Evolutionary conservation across 2,797 vertebrate species (phyloP).

Genomic region (Antennarius maculatus): DNA sequence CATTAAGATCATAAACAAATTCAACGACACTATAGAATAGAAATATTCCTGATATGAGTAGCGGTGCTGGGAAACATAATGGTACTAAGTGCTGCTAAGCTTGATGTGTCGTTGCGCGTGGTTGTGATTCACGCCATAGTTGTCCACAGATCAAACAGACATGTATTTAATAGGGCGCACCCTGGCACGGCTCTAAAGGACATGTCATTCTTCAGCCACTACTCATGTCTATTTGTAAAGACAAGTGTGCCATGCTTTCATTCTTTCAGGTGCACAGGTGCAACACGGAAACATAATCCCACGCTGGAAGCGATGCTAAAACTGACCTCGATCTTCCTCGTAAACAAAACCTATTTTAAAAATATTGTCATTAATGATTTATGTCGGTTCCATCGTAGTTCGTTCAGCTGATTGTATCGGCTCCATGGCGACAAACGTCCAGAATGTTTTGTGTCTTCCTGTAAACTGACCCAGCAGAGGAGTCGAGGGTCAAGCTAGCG

Average conservation of each 20-base stretch:
- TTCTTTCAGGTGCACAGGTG: slow-evolving; percentile 73
- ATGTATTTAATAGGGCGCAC: slow-evolving; percentile 63
- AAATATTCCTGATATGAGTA: slow-evolving; percentile 29
- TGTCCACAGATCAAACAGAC: slow-evolving; percentile 55
- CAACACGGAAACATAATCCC: slow-evolving; percentile 54
- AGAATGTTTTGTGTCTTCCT: too few species aligned
- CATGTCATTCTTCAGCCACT: slow-evolving; percentile 63
- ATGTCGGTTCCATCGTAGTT: too few species aligned
- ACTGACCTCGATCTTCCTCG: slow-evolving; percentile 27
- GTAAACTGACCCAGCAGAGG: background rate
- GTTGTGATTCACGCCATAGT: slow-evolving; percentile 68
- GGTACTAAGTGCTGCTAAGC: slow-evolving; percentile 44
- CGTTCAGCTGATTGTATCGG: too few species aligned
- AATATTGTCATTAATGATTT: background rate
- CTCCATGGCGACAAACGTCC: too few species aligned
- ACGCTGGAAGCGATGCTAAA: slow-evolving; percentile 22
- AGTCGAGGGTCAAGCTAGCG: too few species aligned
- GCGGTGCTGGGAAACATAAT: slow-evolving; percentile 29
- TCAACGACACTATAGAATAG: slow-evolving; percentile 2
- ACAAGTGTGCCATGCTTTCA: slow-evolving; percentile 68
- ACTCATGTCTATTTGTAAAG: slow-evolving; percentile 75
- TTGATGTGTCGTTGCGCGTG: slow-evolving; percentile 45
- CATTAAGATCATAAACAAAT: background rate
- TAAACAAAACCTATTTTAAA: slow-evolving; percentile 47
- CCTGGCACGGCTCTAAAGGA: slow-evolving; percentile 63